Percentiles rank a stretch among this genome's conserved stretches.
Conservation (phyloP, 2,113 vertebrate genomes). For the Gnathonemus longibarbis region DNA sequence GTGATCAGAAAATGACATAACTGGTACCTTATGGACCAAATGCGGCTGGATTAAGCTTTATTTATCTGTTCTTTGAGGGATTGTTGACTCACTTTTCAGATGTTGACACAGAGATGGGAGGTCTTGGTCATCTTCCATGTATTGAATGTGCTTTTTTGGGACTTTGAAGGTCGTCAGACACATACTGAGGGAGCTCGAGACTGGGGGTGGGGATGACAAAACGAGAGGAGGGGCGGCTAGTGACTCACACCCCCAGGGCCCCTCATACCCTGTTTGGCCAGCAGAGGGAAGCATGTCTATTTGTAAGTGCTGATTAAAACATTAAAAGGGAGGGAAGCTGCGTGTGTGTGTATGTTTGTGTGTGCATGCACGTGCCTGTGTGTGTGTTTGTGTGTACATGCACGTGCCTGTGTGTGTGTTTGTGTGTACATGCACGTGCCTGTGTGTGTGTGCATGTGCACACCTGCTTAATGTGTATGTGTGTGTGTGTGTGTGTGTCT, state of each 20-base stretch:
- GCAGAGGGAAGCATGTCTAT: conserved; percentile 55
- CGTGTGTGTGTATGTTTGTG: neutral
- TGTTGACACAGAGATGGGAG: conserved; percentile 28
- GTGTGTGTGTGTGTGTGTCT: neutral
- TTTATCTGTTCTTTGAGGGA: conserved; percentile 38
- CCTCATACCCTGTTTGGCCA: conserved; percentile 29
- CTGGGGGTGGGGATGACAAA: neutral
- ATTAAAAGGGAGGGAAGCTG: neutral
- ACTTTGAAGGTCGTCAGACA: neutral
- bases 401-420: neutral
- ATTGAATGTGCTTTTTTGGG: conserved; percentile 19
- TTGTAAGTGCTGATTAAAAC: conserved; percentile 18
- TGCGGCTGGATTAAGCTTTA: conserved; percentile 47
- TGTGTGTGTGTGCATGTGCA: neutral
- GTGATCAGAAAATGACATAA: neutral
- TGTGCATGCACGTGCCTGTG: neutral
- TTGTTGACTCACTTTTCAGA: conserved; percentile 46
- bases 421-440: neutral
- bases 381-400: neutral
- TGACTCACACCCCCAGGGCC: neutral
- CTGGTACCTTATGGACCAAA: conserved; percentile 36
- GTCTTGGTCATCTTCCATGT: conserved; percentile 21
- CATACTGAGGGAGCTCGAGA: neutral
- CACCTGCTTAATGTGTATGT: neutral
- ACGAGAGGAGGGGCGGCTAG: neutral